These are phyloP conservation scores for Coelinius sp. DNA, from an alignment of 2,888 invertebrate species.

Conservation along the genomic window DNA sequence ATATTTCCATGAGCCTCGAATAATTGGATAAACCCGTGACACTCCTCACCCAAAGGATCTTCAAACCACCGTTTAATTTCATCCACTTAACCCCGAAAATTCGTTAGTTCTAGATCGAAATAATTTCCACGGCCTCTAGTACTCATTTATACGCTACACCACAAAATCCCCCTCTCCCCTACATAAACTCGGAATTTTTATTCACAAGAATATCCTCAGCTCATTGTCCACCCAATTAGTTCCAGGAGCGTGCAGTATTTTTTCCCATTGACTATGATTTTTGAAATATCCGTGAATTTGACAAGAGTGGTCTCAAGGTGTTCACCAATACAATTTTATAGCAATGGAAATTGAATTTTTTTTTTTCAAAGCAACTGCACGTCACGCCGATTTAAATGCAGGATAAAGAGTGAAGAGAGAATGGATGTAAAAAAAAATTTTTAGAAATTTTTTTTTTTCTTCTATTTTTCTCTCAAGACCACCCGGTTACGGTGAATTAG, in stretches of 20 bases:
- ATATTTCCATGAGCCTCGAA: neutral
- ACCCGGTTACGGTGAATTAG: slow-evolving; percentile 23
- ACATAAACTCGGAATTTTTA: neutral
- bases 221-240: slow-evolving; percentile 5
- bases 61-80: neutral
- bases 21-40: neutral
- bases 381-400: slow-evolving; percentile 12
- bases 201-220: neutral
- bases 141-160: neutral
- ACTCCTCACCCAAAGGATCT: neutral
- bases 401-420: neutral
- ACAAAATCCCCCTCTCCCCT: neutral
- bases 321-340: slow-evolving; percentile 17
- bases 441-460: neutral
- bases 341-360: neutral
- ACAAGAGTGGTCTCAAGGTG: slow-evolving; percentile 9
- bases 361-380: neutral
- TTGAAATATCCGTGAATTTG: neutral
- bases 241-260: slow-evolving; percentile 15
- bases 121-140: slow-evolving; percentile 25
- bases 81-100: neutral
- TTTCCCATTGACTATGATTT: slow-evolving; percentile 2
- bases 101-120: slow-evolving; percentile 28
- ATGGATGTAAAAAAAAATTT: neutral
- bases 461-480: slow-evolving; percentile 11